A percentile compares a stretch with the other conserved stretches of the same genome.
These are phyloP conservation scores for Tuta absoluta DNA, from an alignment of 2,888 invertebrate genomes.

Conservation along the genomic window DNA sequence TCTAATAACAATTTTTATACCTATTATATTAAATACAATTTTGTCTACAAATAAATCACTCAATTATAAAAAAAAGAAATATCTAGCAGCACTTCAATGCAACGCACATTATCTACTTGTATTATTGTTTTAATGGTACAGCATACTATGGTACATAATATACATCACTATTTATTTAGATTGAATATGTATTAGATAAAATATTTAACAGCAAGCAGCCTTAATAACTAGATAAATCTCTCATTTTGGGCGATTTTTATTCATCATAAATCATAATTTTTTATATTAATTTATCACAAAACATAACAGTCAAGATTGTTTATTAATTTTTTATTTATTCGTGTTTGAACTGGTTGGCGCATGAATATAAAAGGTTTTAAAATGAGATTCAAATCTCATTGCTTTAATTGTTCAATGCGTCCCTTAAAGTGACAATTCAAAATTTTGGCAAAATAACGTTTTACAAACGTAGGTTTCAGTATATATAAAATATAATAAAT, in stretches of 20 bases:
- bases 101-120: conserved; percentile 41
- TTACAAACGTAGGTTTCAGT: conserved; percentile 20
- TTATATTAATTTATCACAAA: neutral
- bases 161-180: conserved; percentile 36
- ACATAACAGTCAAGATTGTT: neutral
- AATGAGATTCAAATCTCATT: neutral
- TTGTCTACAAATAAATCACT: neutral
- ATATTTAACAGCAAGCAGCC: conserved; percentile 43
- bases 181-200: conserved; percentile 36
- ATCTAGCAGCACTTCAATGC: conserved; percentile 7
- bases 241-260: conserved; percentile 37
- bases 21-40: neutral
- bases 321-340: neutral
- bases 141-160: conserved; percentile 44
- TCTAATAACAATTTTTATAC: no score
- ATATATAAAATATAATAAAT: neutral
- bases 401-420: neutral
- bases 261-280: neutral
- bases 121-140: conserved; percentile 60
- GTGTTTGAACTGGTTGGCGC: no score
- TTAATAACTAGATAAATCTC: conserved; percentile 38
- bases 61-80: neutral
- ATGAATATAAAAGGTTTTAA: neutral
- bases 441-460: conserved; percentile 24
- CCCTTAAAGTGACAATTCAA: conserved; percentile 17